These are phyloP conservation scores for Geococcyx californianus DNA, from an alignment of 2,113 vertebrate species.

Conservation along the genomic window DNA sequence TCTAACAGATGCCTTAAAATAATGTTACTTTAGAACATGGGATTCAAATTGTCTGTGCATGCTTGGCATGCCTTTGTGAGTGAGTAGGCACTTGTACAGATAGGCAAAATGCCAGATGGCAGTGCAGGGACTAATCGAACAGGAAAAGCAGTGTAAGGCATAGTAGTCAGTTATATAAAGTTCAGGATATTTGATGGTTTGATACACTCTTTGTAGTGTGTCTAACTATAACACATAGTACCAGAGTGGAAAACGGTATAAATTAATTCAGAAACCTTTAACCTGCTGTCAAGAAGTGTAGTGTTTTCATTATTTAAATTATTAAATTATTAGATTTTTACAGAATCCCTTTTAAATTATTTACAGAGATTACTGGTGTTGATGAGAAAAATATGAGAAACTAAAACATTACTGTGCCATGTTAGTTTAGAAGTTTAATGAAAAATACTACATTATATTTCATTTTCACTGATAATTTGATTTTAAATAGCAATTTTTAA, in stretches of 20 bases:
- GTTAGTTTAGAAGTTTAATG: constrained; percentile 1
- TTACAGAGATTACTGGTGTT: not conserved
- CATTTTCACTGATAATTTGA: not conserved
- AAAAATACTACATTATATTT: not conserved
- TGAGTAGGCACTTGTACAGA: not conserved
- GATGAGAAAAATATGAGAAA: not conserved
- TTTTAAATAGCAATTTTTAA: not conserved
- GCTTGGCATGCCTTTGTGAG: not conserved
- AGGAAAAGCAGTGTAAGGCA: not conserved
- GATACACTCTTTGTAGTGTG: not conserved
- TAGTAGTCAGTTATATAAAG: not conserved
- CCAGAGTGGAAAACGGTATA: not conserved
- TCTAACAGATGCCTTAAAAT: not conserved
- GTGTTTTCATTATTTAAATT: not conserved
- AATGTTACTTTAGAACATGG: not conserved
- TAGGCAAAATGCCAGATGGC: not conserved
- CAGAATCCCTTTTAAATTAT: not conserved
- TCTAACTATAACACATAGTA: not conserved
- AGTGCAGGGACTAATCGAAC: not conserved
- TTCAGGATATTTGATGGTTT: not conserved
- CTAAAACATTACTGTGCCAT: not conserved
- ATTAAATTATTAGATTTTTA: too few species aligned
- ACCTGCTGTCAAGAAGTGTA: not conserved
- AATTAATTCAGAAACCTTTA: not conserved
- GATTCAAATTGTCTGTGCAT: not conserved